Evolutionary conservation across 2,113 vertebrate species (phyloP).

Genomic region (Clarias batrachus): DNA sequence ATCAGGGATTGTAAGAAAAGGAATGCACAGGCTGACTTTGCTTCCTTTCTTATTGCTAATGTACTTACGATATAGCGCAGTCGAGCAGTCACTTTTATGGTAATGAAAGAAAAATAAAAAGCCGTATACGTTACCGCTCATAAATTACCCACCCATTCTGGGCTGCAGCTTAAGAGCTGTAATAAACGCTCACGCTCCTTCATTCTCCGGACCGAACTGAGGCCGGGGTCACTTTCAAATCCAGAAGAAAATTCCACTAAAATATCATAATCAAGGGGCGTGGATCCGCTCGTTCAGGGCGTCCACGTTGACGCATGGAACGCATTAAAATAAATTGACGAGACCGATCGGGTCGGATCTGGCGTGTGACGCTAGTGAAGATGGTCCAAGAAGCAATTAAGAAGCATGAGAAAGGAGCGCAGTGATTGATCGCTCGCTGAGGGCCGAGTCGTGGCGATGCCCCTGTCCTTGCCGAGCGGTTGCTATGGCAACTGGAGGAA

Average conservation of each 20-base stretch:
- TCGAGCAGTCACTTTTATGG: not conserved
- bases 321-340: slow-evolving; percentile 51
- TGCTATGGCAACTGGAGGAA: slow-evolving; percentile 57
- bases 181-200: slow-evolving; percentile 22
- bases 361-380: slow-evolving; percentile 46
- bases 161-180: slow-evolving; percentile 8
- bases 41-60: slow-evolving; percentile 24
- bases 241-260: slow-evolving; percentile 46
- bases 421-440: slow-evolving; percentile 54
- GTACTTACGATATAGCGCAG: slow-evolving; percentile 12
- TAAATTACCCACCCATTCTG: slow-evolving; percentile 3
- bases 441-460: slow-evolving; percentile 50
- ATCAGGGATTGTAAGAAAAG: slow-evolving; percentile 21
- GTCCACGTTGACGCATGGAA: slow-evolving; percentile 13
- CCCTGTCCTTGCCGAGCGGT: slow-evolving; percentile 57
- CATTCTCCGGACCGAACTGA: not conserved
- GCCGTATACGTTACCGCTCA: not conserved
- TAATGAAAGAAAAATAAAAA: slow-evolving; percentile 20
- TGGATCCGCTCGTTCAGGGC: slow-evolving; percentile 20
- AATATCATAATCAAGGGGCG: slow-evolving; percentile 49
- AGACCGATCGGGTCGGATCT: slow-evolving; percentile 43
- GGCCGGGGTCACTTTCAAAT: slow-evolving; percentile 42
- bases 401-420: slow-evolving; percentile 49
- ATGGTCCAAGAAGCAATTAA: slow-evolving; percentile 58
- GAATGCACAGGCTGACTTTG: not conserved